Conservation (phyloP, 2,113 vertebrate genomes). For the Sinocyclocheilus grahami region DNA sequence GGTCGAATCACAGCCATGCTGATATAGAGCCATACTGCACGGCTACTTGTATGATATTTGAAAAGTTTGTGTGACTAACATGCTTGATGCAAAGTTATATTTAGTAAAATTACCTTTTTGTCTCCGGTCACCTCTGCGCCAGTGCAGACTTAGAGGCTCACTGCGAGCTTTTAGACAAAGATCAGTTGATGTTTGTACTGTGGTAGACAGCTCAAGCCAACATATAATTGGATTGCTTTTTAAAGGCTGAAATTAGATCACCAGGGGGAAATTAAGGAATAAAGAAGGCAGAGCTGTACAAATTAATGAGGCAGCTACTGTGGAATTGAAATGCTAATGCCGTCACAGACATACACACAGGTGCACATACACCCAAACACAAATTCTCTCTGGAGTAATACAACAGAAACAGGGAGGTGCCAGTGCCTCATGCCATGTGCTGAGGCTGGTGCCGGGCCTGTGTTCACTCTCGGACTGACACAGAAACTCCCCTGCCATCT, state of each 20-base stretch:
- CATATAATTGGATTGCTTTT: constrained; percentile 30
- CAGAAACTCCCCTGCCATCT: constrained; percentile 65
- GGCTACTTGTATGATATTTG: neutral
- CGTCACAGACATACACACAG: constrained; percentile 35
- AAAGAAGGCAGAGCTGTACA: constrained; percentile 6
- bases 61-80: neutral
- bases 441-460: constrained; percentile 50
- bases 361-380: constrained; percentile 32
- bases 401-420: constrained; percentile 43
- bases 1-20: too few relatives aligned
- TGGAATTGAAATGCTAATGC: constrained; percentile 31
- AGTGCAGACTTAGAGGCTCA: neutral
- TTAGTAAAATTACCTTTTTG: constrained; percentile 8
- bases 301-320: constrained; percentile 21
- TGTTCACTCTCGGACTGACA: constrained; percentile 58
- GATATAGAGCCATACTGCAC: too few relatives aligned
- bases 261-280: constrained; percentile 14
- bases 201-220: constrained; percentile 9
- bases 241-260: constrained; percentile 30
- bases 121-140: neutral
- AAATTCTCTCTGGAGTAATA: constrained; percentile 43
- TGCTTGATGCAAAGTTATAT: neutral
- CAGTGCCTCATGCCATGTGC: constrained; percentile 43
- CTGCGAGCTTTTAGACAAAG: constrained; percentile 18
- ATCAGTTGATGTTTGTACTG: constrained; percentile 8